Base-by-base conservation (phyloP, 2,888 invertebrate species). In the Scaptomyza tumidula region DNA sequence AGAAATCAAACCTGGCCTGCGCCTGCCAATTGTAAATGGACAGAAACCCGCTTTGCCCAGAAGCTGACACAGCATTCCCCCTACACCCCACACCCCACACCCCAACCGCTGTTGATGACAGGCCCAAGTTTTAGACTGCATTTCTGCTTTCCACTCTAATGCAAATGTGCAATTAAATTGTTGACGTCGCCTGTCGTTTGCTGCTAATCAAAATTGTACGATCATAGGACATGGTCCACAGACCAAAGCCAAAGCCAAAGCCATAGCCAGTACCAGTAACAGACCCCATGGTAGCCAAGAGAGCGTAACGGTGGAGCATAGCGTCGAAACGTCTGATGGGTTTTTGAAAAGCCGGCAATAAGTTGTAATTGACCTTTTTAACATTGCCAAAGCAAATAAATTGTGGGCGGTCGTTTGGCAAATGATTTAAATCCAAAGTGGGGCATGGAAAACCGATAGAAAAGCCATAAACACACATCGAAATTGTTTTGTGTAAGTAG, bases 81-180 rank as follows among this genome's bases (percentile, higher is more conserved):
- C 14, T 19, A 19, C 19, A 19, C 19, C 19, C 19, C 19, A 19
- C n/a, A n/a, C 52, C 45, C 14, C 2, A 19, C 19, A 19, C 19
- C 19, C 19, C 19, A 19, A 19, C 43, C 11, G 13, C 29, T 19
- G 31, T 31, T 46, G 60, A 45, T 87, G 82, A 79, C 82, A 86
- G 77, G 53, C 80, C 58, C 59, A 65, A 62, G 61, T 65, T 46
- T 41, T 52, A 39, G 68, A 53, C 39, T 48, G 54, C 62, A 62
- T 54, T 62, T 59, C 63, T 71, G 75, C 84, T 82, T 85, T 79
- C 80, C 76, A 75, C 72, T 86, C 85, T 79, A 88, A 85, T 89
- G 89, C 85, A 85, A 85, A 85, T 89, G 80, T 88, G 86, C 89
- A 85, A 85, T 85, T 85, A 89, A 85, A 85, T 85, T 85, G 85